Base-by-base conservation (phyloP, 2,888 invertebrate species). In the Chalcis sispes region DNA sequence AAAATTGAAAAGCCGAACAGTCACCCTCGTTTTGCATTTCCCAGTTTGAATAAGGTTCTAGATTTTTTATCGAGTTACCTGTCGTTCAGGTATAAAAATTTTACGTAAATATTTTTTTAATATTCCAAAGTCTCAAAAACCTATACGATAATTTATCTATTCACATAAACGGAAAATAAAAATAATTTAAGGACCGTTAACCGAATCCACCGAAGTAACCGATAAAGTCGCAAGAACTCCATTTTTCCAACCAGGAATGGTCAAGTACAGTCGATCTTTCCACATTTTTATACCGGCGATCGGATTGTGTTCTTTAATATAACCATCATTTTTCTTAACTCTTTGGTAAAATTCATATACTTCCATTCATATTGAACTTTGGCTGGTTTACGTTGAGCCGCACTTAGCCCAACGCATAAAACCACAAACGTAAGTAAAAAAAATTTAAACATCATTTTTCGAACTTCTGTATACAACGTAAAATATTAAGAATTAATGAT, bases 331-430 rank as follows among this genome's bases (percentile, higher is more conserved):
- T 82, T 90, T 90, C 77, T 92, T 85, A 77, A 92, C 93, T 77
- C 87, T 88, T 58, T 90, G 42, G 91, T 91, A 88, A 92, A 93
- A 85, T 94, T 93, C 79, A 94, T 89, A 78, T 90, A 91, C 84
- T 91, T 92, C 94, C 94, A 95, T 89, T 94, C 93, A 88, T 93
- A 93, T 75, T 93, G 91, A 46, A 94, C 94, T 75, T 91, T 90
- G 87, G 94, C 94, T 84, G 92, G 91, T 84, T 80, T 86, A 58
- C 85, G 82, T 27, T 29, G 54, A 0, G 29, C 29, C 29, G n/a
- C 18, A 18, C 20, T 2, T 13, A 42, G 15, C 7, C 42, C 15
- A 50, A 2, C 5, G 46, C 5, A 5, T 10, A 50, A 50, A 15
- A 20, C 18, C 2, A 20, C 50, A n/a, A n/a, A n/a, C n/a, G n/a